phyloP scores from a whole-genome alignment of 1,140 invertebrate species.

The Scaptomyza graminum region DNA sequence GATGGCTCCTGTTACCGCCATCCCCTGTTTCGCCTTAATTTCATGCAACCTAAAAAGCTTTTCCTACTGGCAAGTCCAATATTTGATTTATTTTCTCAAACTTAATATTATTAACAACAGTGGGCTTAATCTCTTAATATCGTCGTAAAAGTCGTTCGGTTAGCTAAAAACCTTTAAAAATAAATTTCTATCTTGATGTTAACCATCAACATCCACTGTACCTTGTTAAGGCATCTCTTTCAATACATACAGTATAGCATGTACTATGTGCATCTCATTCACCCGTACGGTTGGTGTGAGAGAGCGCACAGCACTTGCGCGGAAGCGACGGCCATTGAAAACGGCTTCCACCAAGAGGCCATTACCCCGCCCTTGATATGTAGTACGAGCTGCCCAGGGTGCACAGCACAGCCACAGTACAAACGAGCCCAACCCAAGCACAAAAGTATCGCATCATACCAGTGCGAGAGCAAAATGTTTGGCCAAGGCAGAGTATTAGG shows the following conservation, averaged over 20 bases:
- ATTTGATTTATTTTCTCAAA: constrained; percentile 60
- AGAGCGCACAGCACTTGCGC: constrained; percentile 25
- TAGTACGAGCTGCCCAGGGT: not conserved
- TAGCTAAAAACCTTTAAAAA: constrained; percentile 10
- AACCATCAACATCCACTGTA: constrained; percentile 32
- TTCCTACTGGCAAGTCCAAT: constrained; percentile 10
- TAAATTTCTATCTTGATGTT: constrained; percentile 32
- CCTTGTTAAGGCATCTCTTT: constrained; percentile 4
- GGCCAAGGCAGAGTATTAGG: not conserved
- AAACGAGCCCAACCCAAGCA: not conserved
- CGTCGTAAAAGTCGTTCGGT: not conserved
- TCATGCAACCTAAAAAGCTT: constrained; percentile 28
- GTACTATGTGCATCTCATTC: constrained; percentile 54
- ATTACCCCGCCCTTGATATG: constrained; percentile 14
- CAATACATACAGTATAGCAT: constrained; percentile 2
- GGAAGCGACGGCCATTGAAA: constrained; percentile 68
- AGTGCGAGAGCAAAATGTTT: not conserved
- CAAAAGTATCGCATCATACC: not conserved
- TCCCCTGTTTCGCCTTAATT: constrained; percentile 23
- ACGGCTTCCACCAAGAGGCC: constrained; percentile 57
- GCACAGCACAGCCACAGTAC: constrained; percentile 6
- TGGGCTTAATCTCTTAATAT: not conserved
- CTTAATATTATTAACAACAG: not conserved
- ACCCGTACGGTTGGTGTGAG: constrained; percentile 28
- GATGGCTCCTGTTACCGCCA: too few relatives aligned